Conservation (phyloP, 2,888 invertebrate species). For the Nomada hirtipes region DNA sequence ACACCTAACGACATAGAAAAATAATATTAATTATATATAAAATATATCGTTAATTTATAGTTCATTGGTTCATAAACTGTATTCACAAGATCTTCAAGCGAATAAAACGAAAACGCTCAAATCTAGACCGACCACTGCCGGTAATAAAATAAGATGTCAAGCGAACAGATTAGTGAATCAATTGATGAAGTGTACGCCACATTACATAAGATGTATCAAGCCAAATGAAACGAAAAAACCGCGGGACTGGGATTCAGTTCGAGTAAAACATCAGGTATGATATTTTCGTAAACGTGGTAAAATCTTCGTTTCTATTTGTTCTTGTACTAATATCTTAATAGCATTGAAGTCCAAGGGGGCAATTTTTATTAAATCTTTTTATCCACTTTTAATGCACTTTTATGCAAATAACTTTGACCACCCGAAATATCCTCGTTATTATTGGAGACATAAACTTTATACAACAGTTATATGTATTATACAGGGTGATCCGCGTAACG, state of each 20-base stretch:
- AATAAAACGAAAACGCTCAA: conserved; percentile 83
- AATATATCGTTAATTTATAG: conserved; percentile 79
- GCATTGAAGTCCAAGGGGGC: too few species aligned
- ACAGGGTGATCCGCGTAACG: too few species aligned
- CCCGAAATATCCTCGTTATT: too few species aligned
- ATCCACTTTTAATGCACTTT: too few species aligned
- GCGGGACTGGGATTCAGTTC: conserved; percentile 88
- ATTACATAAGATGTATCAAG: conserved; percentile 90
- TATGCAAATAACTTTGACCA: too few species aligned
- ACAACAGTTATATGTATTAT: too few species aligned
- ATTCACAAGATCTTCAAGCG: conserved; percentile 86
- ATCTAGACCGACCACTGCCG: conserved; percentile 88
- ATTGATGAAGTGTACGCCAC: conserved; percentile 88
- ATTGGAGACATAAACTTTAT: too few species aligned
- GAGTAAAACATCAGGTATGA: conserved; percentile 86
- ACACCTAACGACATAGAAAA: too few species aligned
- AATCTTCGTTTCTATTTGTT: not conserved
- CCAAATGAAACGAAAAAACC: conserved; percentile 89
- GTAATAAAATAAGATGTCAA: conserved; percentile 88
- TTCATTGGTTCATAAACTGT: conserved; percentile 86
- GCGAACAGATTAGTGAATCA: conserved; percentile 88
- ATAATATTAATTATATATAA: not conserved
- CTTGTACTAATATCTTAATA: not conserved
- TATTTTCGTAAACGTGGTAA: not conserved
- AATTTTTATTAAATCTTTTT: not conserved